These are phyloP conservation scores for Drosophila fulvimacula DNA, from an alignment of 2,888 invertebrate genomes.

Conservation along the genomic window DNA sequence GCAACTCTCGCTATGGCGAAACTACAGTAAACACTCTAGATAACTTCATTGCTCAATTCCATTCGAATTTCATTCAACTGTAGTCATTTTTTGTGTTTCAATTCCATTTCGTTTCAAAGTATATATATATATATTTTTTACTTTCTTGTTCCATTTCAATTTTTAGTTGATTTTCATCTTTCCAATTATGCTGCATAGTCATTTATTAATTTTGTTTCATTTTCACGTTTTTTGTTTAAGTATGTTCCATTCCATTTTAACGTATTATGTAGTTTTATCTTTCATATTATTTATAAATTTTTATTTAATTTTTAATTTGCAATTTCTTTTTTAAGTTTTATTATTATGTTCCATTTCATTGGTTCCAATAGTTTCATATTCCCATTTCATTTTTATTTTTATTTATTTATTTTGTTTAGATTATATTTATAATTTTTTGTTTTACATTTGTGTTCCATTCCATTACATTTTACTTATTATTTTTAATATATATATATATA, in stretches of 20 bases:
- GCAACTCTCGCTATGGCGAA: constrained; percentile 30
- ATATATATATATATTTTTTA: too few species aligned
- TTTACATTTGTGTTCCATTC: not conserved
- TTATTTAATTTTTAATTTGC: too few species aligned
- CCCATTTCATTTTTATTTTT: not conserved
- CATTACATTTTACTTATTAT: not conserved
- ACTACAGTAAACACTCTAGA: constrained; percentile 18
- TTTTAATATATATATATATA: not conserved
- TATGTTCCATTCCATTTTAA: too few species aligned
- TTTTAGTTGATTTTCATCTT: too few species aligned
- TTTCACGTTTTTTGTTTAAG: too few species aligned
- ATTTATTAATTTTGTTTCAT: too few species aligned
- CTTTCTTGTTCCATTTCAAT: too few species aligned
- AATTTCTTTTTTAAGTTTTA: too few species aligned
- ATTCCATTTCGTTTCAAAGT: not conserved
- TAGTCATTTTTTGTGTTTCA: not conserved
- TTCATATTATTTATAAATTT: too few species aligned
- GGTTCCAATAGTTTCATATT: not conserved
- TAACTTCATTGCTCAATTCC: not conserved
- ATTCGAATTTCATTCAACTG: too few species aligned
- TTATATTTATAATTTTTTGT: not conserved
- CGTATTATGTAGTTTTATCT: too few species aligned
- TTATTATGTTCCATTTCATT: not conserved
- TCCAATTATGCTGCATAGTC: too few species aligned
- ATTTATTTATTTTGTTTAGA: not conserved